These are phyloP conservation scores for Deilephila elpenor DNA, from an alignment of 2,888 invertebrate genomes.

Conservation along the genomic window DNA sequence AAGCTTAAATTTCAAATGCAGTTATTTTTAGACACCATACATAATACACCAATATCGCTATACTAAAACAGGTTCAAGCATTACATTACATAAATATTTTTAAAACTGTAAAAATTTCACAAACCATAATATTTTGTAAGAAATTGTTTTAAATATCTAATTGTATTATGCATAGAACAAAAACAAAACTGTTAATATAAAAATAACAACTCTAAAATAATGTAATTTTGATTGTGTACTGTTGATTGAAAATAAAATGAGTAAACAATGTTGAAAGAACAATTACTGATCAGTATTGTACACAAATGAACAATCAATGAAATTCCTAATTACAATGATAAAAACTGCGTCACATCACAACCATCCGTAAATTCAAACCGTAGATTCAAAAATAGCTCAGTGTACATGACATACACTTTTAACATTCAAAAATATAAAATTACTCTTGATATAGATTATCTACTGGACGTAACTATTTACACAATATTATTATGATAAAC, in stretches of 20 bases:
- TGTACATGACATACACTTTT: constrained; percentile 50
- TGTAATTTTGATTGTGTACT: constrained; percentile 5
- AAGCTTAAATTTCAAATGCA: constrained; percentile 47
- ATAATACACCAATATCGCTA: background rate
- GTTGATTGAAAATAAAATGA: background rate
- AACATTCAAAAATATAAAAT: constrained; percentile 47
- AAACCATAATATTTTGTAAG: background rate
- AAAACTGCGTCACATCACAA: constrained; percentile 62
- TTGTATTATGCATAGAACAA: background rate
- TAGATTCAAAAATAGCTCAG: constrained; percentile 52
- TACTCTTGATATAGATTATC: constrained; percentile 42
- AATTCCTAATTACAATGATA: constrained; percentile 12
- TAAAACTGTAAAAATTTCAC: background rate
- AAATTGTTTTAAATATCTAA: background rate
- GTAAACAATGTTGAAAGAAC: background rate
- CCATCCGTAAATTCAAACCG: constrained; percentile 74
- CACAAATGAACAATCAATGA: background rate
- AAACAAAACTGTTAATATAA: background rate
- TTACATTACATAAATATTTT: constrained; percentile 3
- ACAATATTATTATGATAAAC: constrained; percentile 39
- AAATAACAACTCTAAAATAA: background rate
- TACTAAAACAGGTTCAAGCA: background rate
- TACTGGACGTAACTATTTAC: constrained; percentile 64
- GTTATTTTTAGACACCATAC: constrained; percentile 20
- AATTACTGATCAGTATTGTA: background rate